Base-by-base conservation (phyloP, 2,113 vertebrate genomes). In the Labeo rohita region DNA sequence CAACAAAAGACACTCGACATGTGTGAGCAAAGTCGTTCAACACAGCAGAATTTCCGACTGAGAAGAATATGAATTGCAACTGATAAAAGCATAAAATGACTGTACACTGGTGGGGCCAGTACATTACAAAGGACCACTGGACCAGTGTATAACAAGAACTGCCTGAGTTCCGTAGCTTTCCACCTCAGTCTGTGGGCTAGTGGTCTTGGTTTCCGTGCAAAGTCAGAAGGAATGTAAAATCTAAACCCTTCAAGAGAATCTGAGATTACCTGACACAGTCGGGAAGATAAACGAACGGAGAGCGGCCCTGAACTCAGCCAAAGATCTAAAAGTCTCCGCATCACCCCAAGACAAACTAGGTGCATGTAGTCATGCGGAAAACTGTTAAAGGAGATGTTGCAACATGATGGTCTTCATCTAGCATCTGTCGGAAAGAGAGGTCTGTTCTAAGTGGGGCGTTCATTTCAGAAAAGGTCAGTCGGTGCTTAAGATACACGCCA, bases 311-410 rank as follows among this genome's bases (percentile, higher is more conserved):
- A 45, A 74, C 18, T 74, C 16, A 74, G 8, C 70, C 70, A 23
- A 45, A 74, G 43, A 47, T 74, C 72, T 28, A 28, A 28, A 74
- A 74, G 72, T 49, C 72, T 74, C 43, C 10, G 18, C 72, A 74
- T 74, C 4, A 74, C 1, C 18, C 72, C 21, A n/a, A 74, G 43
- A 74, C 72, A 74, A 45, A 74, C 43, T 5, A 74, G 43, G 4
- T 74, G 72, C 72, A 74, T 74, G 43, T 74, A 74, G 43, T 74
- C 72, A 74, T 74, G 72, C 1, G 10, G 72, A 74, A 74, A 74
- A 74, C 43, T 18, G 12, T 47, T 47, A 49, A 43, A 49, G 72
- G 72, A 74, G 43, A 74, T 2, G 0, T 45, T 0, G 43, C 43
- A 49, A 74, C 43, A 47, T 74, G 72, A 47, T 74, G 72, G 43